These are phyloP conservation scores for Botia kubotai DNA, from an alignment of 2,797 vertebrate species.

Conservation along the genomic window DNA sequence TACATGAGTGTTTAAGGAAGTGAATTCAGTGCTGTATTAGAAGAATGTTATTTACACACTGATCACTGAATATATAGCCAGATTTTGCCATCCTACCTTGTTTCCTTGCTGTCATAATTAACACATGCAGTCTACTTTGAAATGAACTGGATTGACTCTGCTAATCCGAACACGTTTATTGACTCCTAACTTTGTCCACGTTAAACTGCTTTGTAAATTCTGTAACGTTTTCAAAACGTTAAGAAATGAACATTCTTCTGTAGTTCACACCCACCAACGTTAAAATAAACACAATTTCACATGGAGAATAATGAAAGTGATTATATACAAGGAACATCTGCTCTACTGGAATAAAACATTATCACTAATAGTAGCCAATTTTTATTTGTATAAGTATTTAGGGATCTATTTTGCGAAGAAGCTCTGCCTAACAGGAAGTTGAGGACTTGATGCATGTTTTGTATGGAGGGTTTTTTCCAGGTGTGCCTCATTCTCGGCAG, in stretches of 20 bases:
- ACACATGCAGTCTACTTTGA: too few relatives aligned
- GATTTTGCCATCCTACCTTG: too few relatives aligned
- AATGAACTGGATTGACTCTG: too few relatives aligned
- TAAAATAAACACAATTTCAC: not conserved
- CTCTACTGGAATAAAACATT: not conserved
- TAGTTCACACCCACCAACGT: not conserved
- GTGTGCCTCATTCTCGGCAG: conserved; percentile 72
- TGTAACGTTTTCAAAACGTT: too few relatives aligned
- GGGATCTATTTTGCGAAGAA: not conserved
- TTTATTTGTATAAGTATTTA: not conserved
- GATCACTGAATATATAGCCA: too few relatives aligned
- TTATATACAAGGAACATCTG: not conserved
- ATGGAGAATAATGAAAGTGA: not conserved
- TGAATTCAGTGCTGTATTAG: not conserved
- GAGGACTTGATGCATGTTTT: too few relatives aligned
- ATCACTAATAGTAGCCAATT: not conserved
- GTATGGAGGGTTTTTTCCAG: not conserved
- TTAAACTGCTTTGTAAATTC: too few relatives aligned
- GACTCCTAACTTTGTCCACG: too few relatives aligned
- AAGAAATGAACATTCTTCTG: too few relatives aligned
- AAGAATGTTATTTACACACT: too few relatives aligned
- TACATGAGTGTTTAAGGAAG: conserved; percentile 8
- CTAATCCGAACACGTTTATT: too few relatives aligned
- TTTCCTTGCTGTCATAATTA: too few relatives aligned
- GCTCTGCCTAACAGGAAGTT: not conserved